Evolutionary conservation across 2,888 invertebrate species (phyloP).

Genomic region (Chrysodeixis includens): DNA sequence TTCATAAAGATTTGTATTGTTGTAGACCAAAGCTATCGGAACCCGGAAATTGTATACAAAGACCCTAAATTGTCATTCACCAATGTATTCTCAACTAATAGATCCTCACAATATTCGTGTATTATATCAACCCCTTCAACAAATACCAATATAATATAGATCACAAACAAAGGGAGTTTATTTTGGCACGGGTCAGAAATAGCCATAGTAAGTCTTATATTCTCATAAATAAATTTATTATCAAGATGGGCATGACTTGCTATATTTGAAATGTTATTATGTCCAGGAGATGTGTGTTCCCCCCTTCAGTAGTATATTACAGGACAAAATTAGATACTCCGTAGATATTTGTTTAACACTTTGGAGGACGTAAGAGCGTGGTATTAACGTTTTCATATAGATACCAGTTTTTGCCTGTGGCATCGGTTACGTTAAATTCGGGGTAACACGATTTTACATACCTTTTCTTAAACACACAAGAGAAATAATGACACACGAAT

Average conservation of each 20-base stretch:
- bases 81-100: background rate
- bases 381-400: conserved; percentile 37
- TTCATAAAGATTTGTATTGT: too few relatives aligned
- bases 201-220: conserved; percentile 5
- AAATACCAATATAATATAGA: background rate
- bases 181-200: conserved; percentile 9
- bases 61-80: too few relatives aligned
- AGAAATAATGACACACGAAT: too few relatives aligned
- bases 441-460: too few relatives aligned
- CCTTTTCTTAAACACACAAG: too few relatives aligned
- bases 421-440: too few relatives aligned
- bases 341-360: conserved; percentile 40
- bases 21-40: too few relatives aligned
- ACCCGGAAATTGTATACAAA: too few relatives aligned
- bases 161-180: background rate
- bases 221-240: conserved; percentile 38
- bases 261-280: conserved; percentile 21
- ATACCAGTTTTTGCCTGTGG: too few relatives aligned
- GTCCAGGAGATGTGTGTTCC: conserved; percentile 36
- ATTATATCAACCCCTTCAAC: conserved; percentile 2
- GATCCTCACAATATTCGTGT: background rate
- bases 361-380: conserved; percentile 3
- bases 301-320: conserved; percentile 20
- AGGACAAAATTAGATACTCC: conserved; percentile 26
- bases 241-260: conserved; percentile 22